Evolutionary conservation across 2,113 vertebrate species (phyloP).

Genomic region (Protobothrops flavoviridis): DNA sequence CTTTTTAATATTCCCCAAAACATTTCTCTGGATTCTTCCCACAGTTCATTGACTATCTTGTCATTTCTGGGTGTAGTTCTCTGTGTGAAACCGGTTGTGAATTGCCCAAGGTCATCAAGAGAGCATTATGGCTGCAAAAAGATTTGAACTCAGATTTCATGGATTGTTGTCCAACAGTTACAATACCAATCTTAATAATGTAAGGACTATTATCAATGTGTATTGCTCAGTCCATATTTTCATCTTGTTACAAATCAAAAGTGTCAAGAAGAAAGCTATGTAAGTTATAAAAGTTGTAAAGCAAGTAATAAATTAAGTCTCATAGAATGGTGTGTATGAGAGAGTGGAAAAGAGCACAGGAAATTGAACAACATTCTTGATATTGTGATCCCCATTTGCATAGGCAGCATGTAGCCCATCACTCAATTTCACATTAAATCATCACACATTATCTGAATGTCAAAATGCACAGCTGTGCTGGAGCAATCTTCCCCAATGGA

Average conservation of each 20-base stretch:
- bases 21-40: too few species aligned
- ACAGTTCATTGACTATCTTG: background rate
- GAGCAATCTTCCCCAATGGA: background rate
- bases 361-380: background rate
- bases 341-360: background rate
- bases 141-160: background rate
- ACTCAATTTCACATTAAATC: background rate
- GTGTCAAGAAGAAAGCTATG: background rate
- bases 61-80: background rate
- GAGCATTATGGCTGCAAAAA: background rate
- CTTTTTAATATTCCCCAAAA: too few species aligned
- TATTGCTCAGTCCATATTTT: background rate
- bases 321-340: background rate
- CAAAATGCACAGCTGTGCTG: background rate
- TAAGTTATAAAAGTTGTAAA: background rate
- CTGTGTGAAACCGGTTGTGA: background rate
- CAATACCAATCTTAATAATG: background rate
- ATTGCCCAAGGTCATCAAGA: background rate
- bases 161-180: background rate
- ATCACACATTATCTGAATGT: background rate
- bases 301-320: background rate
- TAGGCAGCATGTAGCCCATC: background rate
- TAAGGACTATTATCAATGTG: background rate
- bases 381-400: background rate
- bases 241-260: background rate